Base-by-base conservation (phyloP, 2,888 invertebrate genomes). In the Acleris holmiana region DNA sequence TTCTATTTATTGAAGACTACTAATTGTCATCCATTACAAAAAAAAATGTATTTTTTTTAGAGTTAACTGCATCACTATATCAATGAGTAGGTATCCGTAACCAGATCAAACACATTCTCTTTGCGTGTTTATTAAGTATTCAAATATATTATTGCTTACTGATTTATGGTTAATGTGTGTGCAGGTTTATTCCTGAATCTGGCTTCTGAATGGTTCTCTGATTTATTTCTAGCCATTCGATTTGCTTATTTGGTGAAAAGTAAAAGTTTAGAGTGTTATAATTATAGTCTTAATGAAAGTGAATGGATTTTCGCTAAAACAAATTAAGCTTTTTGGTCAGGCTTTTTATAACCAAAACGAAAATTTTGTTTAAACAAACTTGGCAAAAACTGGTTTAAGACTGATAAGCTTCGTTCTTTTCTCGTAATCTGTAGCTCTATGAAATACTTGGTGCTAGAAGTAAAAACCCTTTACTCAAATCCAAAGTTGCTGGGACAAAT, bases 81-180 rank as follows among this genome's bases (percentile, higher is more conserved):
- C 35, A 19, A 53, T 18, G 35, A 53, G 29, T n/a, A n/a, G n/a
- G n/a, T 13, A 23, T 53, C 19, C 15, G 18, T 40, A 35, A 13
- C 2, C 19, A 7, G 29, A 62, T 62, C 40, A 35, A 46, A 29
- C 5, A 57, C 17, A 15, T 61, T 25, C 44, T 57, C 23, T 35
- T 23, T 19, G 50, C 50, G 35, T 57, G 29, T 63, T 60, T 60
- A 60, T 53, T 44, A 44, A 44, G 51, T 19, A 51, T 60, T 57
- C 51, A 63, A 51, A 57, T 8, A 56, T 46, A 53, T 63, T 47
- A 63, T 58, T 23, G 51, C 51, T 46, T 53, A 35, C 50, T 47
- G 41, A 40, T 63, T 63, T 63, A 63, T 25, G 40, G 51, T 17
- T 63, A 40, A 47, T 58, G 57, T 57, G 19, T 19, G 51, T 51